Percentiles rank a stretch among this genome's conserved stretches.
These are phyloP conservation scores for Drosophila mauritiana DNA, from an alignment of 1,140 invertebrate genomes.

Conservation along the genomic window DNA sequence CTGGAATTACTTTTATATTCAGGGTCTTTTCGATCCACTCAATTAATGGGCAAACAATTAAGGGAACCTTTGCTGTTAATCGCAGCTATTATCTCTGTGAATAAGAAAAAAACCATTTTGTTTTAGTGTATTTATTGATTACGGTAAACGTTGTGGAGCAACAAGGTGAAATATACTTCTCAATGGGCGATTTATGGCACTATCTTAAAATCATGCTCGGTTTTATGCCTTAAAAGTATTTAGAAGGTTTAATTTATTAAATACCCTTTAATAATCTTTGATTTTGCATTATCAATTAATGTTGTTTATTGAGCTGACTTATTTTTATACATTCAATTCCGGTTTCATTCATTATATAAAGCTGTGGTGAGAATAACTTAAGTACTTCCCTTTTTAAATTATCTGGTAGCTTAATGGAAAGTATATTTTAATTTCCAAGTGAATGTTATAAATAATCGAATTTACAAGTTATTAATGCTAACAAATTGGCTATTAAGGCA, in stretches of 20 bases:
- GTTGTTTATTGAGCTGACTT: not conserved
- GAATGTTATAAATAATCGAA: no score
- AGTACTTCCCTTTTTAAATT: no score
- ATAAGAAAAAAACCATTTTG: constrained; percentile 6
- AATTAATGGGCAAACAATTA: constrained; percentile 46
- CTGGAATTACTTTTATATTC: constrained; percentile 1
- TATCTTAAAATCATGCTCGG: not conserved
- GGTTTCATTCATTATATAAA: not conserved
- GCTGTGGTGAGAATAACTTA: no score
- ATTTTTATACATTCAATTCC: not conserved
- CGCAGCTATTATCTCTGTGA: constrained; percentile 16
- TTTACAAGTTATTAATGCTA: not conserved
- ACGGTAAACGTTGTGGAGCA: constrained; percentile 33
- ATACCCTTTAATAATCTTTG: not conserved
- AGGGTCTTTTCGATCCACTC: constrained; percentile 11
- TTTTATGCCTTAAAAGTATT: not conserved
- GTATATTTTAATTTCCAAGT: no score
- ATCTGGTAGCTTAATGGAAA: no score
- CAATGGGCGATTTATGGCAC: constrained; percentile 3
- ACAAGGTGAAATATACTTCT: constrained; percentile 20
- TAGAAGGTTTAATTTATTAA: not conserved
- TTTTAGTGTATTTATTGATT: constrained; percentile 32
- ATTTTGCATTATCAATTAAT: not conserved
- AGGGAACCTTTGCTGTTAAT: constrained; percentile 25
- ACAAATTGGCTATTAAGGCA: constrained; percentile 8